A percentile compares a stretch with the other conserved stretches of the same genome.
These are phyloP conservation scores for Zaprionus vittiger DNA, from an alignment of 1,140 invertebrate species.

Conservation along the genomic window DNA sequence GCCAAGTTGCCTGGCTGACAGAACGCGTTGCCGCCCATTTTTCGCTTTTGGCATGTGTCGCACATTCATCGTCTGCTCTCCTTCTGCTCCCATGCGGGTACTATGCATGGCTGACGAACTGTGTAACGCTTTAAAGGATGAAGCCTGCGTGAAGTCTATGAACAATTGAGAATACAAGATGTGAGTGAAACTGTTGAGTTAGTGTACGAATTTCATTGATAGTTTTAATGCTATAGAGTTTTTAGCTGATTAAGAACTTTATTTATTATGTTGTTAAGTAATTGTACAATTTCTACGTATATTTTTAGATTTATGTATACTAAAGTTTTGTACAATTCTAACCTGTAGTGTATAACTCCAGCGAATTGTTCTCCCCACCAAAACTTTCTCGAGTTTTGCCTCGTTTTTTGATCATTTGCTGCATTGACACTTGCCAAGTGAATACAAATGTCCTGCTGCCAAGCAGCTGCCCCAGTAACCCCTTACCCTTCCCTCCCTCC, in stretches of 20 bases:
- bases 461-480: not conserved
- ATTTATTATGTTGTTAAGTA: too few species aligned
- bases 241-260: too few species aligned
- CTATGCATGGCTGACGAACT: not conserved
- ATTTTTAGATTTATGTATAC: too few species aligned
- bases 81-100: constrained; percentile 16
- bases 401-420: constrained; percentile 19
- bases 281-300: too few species aligned
- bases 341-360: not conserved
- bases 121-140: not conserved
- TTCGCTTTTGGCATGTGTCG: constrained; percentile 45
- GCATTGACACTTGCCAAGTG: constrained; percentile 30
- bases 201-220: not conserved
- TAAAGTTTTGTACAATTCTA: too few species aligned
- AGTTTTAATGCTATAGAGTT: not conserved
- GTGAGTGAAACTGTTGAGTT: not conserved
- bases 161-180: not conserved
- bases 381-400: not conserved
- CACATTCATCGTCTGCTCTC: constrained; percentile 49
- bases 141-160: not conserved
- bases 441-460: constrained; percentile 27
- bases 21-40: constrained; percentile 29
- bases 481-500: not conserved
- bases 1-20: constrained; percentile 13
- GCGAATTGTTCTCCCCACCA: not conserved